Base-by-base conservation (phyloP, 2,113 vertebrate genomes). In the Hemiscyllium ocellatum region DNA sequence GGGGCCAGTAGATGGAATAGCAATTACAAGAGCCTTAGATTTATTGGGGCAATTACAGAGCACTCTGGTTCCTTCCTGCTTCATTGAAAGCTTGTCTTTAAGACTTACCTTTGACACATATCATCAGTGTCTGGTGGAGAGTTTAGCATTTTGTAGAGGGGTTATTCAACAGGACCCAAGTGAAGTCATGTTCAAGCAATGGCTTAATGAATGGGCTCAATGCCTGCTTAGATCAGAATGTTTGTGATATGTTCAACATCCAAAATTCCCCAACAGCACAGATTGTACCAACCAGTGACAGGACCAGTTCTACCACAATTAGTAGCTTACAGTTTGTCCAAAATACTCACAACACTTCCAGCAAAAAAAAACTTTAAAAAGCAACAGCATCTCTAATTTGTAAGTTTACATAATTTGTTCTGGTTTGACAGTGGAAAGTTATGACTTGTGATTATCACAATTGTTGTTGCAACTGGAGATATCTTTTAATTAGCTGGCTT, bases 401-500 rank as follows among this genome's bases (percentile, higher is more conserved):
- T 24, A 22, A 29, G 22, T 52, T 12, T 4, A 13, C 50, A 4
- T 26, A 89, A 26, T 85, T 50, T 10, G 15, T 89, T 15, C 20
- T 80, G 86, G 56, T 89, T 52, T 89, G 86, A 52, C 50, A 89
- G 86, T 52, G 24, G 24, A 89, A 89, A 89, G 20, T 89, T 89
- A 89, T 89, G 47, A 89, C 22, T 87, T 12, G 29, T 86, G 83
- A 86, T 86, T 86, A 86, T 86, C 83, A 86, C 83, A 47, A 86
- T 50, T 52, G 86, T 89, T 52, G 52, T 50, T 52, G 26, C 52
- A 52, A 22, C 47, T 56, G 33, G 47, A 56, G 86, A 29, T 89
- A 56, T 89, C 42, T 33, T 47, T 86, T 22, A 86, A 86, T 20
- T 50, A 86, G 50, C 19, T 80, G 78, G 42, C n/a, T 19, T 15